Conservation (phyloP, 2,888 invertebrate genomes). For the Oegoconia quadripuncta region DNA sequence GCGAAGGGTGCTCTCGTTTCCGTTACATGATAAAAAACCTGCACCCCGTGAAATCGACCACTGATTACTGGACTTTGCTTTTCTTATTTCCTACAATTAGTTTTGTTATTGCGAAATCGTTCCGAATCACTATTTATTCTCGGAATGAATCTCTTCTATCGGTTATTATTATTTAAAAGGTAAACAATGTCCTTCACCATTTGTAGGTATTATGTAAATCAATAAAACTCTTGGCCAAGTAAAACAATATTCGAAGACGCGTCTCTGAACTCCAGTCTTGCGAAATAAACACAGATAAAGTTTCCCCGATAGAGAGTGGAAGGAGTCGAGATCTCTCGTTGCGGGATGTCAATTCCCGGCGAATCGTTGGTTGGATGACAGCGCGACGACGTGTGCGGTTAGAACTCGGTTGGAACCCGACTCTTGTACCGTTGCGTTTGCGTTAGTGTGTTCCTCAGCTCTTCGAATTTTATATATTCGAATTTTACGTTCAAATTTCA, state of each 20-base stretch:
- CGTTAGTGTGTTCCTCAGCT: too few relatives aligned
- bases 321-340: slow-evolving; percentile 27
- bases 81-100: too few relatives aligned
- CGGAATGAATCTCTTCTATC: too few relatives aligned
- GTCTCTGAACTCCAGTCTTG: slow-evolving; percentile 4
- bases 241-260: not conserved
- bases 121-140: too few relatives aligned
- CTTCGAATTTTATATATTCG: slow-evolving; percentile 59
- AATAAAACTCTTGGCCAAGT: not conserved
- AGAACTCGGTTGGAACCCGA: slow-evolving; percentile 15
- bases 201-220: too few relatives aligned
- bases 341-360: slow-evolving; percentile 55
- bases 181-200: too few relatives aligned
- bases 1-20: slow-evolving; percentile 51
- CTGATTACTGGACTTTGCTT: too few relatives aligned
- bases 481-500: slow-evolving; percentile 63
- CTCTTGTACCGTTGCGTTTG: slow-evolving; percentile 26
- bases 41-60: slow-evolving; percentile 4
- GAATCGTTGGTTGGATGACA: slow-evolving; percentile 59
- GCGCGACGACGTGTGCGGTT: slow-evolving; percentile 35
- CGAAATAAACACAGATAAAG: slow-evolving; percentile 36
- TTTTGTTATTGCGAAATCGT: too few relatives aligned
- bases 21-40: slow-evolving; percentile 43
- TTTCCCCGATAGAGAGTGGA: slow-evolving; percentile 34
- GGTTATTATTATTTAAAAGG: too few relatives aligned